Percentiles rank a stretch among this genome's conserved stretches.
These are phyloP conservation scores for Spodoptera picta DNA, from an alignment of 2,888 invertebrate species.

Conservation along the genomic window DNA sequence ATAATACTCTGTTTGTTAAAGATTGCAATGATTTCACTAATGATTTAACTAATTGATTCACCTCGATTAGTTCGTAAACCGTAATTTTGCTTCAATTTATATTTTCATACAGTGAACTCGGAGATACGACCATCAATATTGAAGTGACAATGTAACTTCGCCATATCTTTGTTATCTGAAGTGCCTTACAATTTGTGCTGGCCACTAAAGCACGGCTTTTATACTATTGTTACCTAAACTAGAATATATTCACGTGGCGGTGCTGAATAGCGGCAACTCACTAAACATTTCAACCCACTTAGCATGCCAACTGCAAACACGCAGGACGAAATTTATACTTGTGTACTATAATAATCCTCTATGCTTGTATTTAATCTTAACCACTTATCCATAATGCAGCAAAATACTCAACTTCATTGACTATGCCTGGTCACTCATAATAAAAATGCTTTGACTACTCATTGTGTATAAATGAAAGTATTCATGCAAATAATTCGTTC, in stretches of 20 bases:
- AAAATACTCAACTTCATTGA: not conserved
- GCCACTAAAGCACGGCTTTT: constrained; percentile 11
- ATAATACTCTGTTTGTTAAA: not conserved
- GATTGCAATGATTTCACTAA: constrained; percentile 8
- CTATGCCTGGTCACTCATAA: constrained; percentile 2
- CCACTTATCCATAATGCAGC: constrained; percentile 1
- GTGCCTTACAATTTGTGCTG: constrained; percentile 10
- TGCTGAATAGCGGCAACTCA: constrained; percentile 23
- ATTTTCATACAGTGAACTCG: too few relatives aligned
- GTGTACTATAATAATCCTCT: too few relatives aligned
- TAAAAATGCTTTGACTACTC: constrained; percentile 6
- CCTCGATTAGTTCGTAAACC: constrained; percentile 1
- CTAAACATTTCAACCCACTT: constrained; percentile 11
- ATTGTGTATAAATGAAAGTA: constrained; percentile 9
- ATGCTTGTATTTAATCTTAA: not conserved
- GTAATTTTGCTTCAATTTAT: not conserved
- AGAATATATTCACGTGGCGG: constrained; percentile 6
- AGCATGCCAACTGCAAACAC: constrained; percentile 1
- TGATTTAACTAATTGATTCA: not conserved
- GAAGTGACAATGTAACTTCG: not conserved
- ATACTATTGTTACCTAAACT: constrained; percentile 6
- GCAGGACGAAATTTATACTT: not conserved
- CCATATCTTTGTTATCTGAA: constrained; percentile 27
- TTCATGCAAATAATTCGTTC: constrained; percentile 29
- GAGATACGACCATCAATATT: not conserved